Percentiles rank a stretch among this genome's conserved stretches.
Conservation (phyloP, 1,140 invertebrate genomes). For the Coelopa frigida region DNA sequence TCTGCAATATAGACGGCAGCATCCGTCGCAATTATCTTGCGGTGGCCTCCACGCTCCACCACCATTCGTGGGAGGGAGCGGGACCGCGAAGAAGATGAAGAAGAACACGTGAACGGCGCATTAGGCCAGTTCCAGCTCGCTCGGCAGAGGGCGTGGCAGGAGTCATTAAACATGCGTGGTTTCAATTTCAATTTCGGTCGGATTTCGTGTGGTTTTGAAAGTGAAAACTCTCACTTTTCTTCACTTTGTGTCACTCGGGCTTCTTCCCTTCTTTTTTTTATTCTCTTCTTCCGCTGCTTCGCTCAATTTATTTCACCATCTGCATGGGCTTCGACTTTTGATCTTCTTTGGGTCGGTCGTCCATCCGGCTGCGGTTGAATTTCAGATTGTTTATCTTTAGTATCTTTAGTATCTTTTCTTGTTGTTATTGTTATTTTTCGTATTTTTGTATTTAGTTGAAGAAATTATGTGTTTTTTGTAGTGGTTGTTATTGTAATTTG, state of each 20-base stretch:
- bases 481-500: too few species aligned
- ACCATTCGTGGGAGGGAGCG: too few species aligned
- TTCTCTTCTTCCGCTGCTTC: neutral
- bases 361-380: too few species aligned
- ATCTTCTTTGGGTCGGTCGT: too few species aligned
- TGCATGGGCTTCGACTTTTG: neutral
- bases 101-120: too few species aligned
- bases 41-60: too few species aligned
- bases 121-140: too few species aligned
- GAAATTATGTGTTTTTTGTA: constrained; percentile 1
- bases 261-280: neutral
- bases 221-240: constrained; percentile 10
- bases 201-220: constrained; percentile 4
- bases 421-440: neutral
- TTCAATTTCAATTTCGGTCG: constrained; percentile 9
- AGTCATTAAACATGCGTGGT: constrained; percentile 7
- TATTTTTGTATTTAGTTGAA: neutral
- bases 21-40: too few species aligned
- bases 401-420: constrained; percentile 5
- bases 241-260: neutral
- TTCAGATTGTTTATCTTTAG: too few species aligned
- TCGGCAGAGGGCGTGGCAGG: too few species aligned
- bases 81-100: too few species aligned
- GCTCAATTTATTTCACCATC: neutral
- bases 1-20: too few species aligned